Conservation (phyloP, 64 coral and sea anemone genomes). For the Dendronephthya gigantea region DNA sequence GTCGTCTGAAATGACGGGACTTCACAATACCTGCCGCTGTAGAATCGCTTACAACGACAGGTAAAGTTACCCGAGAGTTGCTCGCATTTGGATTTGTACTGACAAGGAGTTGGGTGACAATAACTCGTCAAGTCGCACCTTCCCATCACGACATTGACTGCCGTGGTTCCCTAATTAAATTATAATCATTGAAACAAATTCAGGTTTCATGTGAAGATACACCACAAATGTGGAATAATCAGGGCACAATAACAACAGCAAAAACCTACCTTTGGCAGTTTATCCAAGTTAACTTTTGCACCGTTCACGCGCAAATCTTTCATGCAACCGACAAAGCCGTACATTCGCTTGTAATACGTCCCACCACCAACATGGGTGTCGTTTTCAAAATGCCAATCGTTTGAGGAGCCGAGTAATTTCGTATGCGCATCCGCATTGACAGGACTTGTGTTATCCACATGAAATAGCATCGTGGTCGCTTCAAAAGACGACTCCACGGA, state of each 20-base stretch:
- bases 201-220: too few species aligned
- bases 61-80: not conserved
- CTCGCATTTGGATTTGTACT: not conserved
- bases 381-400: not conserved
- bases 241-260: too few species aligned
- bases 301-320: slow-evolving; percentile 21
- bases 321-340: slow-evolving; percentile 34
- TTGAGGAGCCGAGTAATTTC: not conserved
- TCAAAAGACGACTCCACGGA: not conserved
- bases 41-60: slow-evolving; percentile 22
- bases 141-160: not conserved
- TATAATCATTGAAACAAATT: too few species aligned
- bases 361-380: not conserved
- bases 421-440: not conserved
- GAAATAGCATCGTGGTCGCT: not conserved
- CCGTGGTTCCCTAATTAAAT: too few species aligned
- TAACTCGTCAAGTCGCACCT: not conserved
- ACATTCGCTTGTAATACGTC: not conserved
- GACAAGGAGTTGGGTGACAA: slow-evolving; percentile 30
- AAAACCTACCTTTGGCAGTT: not conserved
- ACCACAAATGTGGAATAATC: too few species aligned
- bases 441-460: not conserved
- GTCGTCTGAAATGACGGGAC: slow-evolving; percentile 1
- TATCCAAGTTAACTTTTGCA: not conserved
- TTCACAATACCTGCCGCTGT: slow-evolving; percentile 28